Evolutionary conservation across 1,140 invertebrate genomes (phyloP), one percentile per base, ranked within the genome.

Genomic region (Berghia stephanieae): DNA sequence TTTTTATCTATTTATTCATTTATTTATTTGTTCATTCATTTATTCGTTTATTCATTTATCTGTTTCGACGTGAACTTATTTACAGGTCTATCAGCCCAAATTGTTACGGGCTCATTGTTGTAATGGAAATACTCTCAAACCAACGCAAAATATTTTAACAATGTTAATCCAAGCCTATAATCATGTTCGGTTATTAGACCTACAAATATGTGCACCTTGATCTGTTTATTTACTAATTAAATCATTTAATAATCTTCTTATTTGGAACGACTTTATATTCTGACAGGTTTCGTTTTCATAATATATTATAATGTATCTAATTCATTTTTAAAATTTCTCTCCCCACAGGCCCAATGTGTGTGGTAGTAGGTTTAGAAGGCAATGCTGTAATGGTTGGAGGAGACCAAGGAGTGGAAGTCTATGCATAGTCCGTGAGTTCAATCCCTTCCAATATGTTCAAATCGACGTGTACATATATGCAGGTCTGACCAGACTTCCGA

Each of bases 381-480:
- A 93, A 84, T 96, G 95, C 89, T 96, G 95, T 90, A 93, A 94
- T 0, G 95, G 95, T 21, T 96, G 95, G 95, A 92, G 92, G 8
- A 92, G 92, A 78, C 93, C 94, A 82, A 91, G 91, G 1, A 91
- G 92, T 68, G 93, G 92, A 16, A 92, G 92, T 76, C 90, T 94
- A 36, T 96, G 95, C 88, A 92, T 95, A 81, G 93, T 95, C 82
- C 95, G 94, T 95, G 92, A 94, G 94, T 94, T 77, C n/a, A 21
- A 1, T 52, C 8, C 13, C 38, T 18, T 27, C 3, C 24, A 67
- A 16, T 44, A 44, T 5, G 66, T n/a, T n/a, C n/a, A n/a, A n/a
- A n/a, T n/a, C n/a, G n/a, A n/a, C n/a, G n/a, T n/a, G n/a, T n/a
- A n/a, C 42, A 44, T 66, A 74, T 18, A n/a, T 44, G 34, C 5